These are phyloP conservation scores for Nothura maculosa DNA, from an alignment of 2,797 vertebrate genomes.

Conservation along the genomic window DNA sequence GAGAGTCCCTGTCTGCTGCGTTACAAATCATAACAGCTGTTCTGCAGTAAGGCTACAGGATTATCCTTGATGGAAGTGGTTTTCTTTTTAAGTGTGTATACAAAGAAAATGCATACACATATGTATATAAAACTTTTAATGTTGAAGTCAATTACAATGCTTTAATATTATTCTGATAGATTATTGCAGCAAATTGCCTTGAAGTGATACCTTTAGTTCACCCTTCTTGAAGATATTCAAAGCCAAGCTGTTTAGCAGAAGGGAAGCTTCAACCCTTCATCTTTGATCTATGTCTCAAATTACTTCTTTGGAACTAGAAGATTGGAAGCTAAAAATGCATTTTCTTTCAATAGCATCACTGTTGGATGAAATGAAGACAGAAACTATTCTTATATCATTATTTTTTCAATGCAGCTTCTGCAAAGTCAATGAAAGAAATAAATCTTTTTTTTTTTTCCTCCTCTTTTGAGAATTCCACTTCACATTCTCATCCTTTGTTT, in stretches of 20 bases:
- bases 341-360: background rate
- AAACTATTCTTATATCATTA: background rate
- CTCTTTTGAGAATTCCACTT: background rate
- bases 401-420: background rate
- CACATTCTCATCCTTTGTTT: background rate
- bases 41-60: conserved; percentile 62
- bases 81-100: background rate
- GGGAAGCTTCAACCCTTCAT: background rate
- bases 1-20: conserved; percentile 46
- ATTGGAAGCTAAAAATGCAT: background rate
- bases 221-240: background rate
- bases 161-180: background rate
- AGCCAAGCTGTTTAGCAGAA: background rate
- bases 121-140: background rate
- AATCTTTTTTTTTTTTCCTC: background rate
- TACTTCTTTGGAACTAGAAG: background rate
- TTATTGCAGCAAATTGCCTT: background rate
- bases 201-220: background rate
- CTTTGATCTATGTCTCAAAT: background rate
- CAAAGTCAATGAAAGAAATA: background rate
- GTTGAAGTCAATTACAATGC: background rate
- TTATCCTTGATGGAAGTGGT: conserved; percentile 61
- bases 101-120: background rate
- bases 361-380: background rate
- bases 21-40: conserved; percentile 65